These are phyloP conservation scores for Micropoecilia bifurca DNA, from an alignment of 2,797 vertebrate genomes.

Conservation along the genomic window DNA sequence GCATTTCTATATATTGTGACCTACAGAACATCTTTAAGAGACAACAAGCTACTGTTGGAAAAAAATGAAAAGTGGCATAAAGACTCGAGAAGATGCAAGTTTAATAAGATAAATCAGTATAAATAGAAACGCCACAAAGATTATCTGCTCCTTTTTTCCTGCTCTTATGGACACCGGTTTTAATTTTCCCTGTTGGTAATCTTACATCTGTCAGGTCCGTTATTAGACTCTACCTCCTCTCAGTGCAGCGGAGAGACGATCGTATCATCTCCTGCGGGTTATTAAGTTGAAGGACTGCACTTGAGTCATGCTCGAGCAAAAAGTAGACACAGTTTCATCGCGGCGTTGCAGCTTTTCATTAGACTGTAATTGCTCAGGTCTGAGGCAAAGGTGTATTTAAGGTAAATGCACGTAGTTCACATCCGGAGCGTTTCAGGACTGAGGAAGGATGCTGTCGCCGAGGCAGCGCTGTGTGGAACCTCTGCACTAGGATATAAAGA, in stretches of 20 bases:
- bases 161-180: slow-evolving; percentile 27
- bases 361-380: slow-evolving; percentile 35
- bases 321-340: slow-evolving; percentile 32
- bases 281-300: slow-evolving; percentile 40
- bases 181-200: slow-evolving; percentile 24
- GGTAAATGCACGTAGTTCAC: slow-evolving; percentile 23
- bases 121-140: slow-evolving; percentile 27
- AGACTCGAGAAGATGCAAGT: background rate
- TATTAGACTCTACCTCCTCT: slow-evolving; percentile 17
- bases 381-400: slow-evolving; percentile 24
- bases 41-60: background rate
- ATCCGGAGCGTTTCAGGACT: slow-evolving; percentile 23
- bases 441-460: slow-evolving; percentile 14
- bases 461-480: slow-evolving; percentile 30
- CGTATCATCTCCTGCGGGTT: slow-evolving; percentile 32
- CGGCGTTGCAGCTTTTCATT: slow-evolving; percentile 45
- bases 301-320: slow-evolving; percentile 30
- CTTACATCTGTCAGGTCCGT: slow-evolving; percentile 33
- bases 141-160: slow-evolving; percentile 11
- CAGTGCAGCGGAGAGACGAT: slow-evolving; percentile 37
- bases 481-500: slow-evolving; percentile 28
- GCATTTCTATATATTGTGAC: slow-evolving; percentile 1
- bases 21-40: background rate
- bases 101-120: slow-evolving; percentile 12
- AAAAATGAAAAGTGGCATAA: background rate